Base-by-base conservation (phyloP, 2,797 vertebrate genomes). In the Acrocephalus scirpaceus region DNA sequence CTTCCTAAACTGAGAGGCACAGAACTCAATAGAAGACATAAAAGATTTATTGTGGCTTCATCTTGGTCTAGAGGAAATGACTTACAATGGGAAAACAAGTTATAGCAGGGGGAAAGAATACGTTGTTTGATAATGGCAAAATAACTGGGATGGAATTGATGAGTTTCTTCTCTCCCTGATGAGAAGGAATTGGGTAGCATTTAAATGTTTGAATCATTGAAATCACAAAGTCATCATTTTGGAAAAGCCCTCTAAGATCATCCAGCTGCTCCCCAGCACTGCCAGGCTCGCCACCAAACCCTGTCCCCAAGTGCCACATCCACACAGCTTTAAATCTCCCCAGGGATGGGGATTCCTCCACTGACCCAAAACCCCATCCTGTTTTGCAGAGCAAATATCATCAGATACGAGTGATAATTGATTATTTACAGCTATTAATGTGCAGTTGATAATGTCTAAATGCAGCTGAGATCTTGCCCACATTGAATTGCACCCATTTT, bases 81-180 rank as follows among this genome's bases (percentile, higher is more conserved):
- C 3, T 71, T 45, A 32, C 3, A 54, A 26, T 0, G 1, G 13
- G 27, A 20, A 45, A 45, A 20, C 0, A 1, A 54, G 22, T 62
- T 38, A 3, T 2, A 32, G 2, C 16, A 7, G 38, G 11, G 10
- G 4, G 0, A 3, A 36, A 17, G 38, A 21, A 5, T 1, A 3
- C 0, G 1, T 36, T 3, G 6, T 27, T 71, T 53, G 50, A 16
- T 56, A 27, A 38, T n/a, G 11, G 22, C 8, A 27, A 10, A n/a
- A 40, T 38, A 47, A n/a, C 29, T 15, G 42, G 34, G 29, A 16
- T 61, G 29, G 57, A 38, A 38, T 38, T 26, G 3, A 32, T 32
- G 29, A 26, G 45, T 40, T 50, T n/a, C 45, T 60, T 50, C 34
- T 50, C 20, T 4, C 12, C 1, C 15, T 0, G 1, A 4, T n/a